phyloP scores from a whole-genome alignment of 1,140 invertebrate species.

The Diploscapter pachys region DNA sequence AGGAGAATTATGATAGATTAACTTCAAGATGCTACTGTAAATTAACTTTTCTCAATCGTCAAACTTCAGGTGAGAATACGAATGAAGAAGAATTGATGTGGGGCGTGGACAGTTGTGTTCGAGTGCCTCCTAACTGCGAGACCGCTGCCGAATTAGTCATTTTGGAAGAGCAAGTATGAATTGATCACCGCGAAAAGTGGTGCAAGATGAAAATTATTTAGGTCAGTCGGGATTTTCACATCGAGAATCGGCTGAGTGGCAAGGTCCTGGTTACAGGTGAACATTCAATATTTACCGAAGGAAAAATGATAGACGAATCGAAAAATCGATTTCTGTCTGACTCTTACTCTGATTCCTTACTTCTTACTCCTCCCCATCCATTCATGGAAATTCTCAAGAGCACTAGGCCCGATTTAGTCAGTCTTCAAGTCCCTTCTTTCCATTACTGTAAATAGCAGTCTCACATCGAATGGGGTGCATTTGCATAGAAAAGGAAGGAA shows the following conservation, averaged over 20 bases:
- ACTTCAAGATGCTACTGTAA: slow-evolving; percentile 3
- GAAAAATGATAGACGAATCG: too few species aligned
- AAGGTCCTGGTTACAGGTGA: slow-evolving; percentile 53
- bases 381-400: too few species aligned
- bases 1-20: neutral
- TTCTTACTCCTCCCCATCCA: too few species aligned
- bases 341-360: too few species aligned
- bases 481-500: too few species aligned
- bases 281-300: neutral
- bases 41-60: slow-evolving; percentile 6
- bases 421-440: too few species aligned
- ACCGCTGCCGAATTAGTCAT: slow-evolving; percentile 60
- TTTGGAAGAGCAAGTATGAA: slow-evolving; percentile 45
- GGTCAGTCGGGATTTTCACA: slow-evolving; percentile 56
- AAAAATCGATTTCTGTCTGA: too few species aligned
- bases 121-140: slow-evolving; percentile 53
- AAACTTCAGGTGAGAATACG: slow-evolving; percentile 53
- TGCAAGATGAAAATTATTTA: slow-evolving; percentile 25
- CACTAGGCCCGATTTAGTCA: too few species aligned
- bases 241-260: slow-evolving; percentile 58
- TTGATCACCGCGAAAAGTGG: slow-evolving; percentile 21
- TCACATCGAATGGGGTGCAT: too few species aligned
- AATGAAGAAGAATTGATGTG: slow-evolving; percentile 60
- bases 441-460: too few species aligned
- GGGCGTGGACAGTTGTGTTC: slow-evolving; percentile 61